Evolutionary conservation across 2,888 invertebrate species (phyloP).

Genomic region (Tetragonisca angustula): DNA sequence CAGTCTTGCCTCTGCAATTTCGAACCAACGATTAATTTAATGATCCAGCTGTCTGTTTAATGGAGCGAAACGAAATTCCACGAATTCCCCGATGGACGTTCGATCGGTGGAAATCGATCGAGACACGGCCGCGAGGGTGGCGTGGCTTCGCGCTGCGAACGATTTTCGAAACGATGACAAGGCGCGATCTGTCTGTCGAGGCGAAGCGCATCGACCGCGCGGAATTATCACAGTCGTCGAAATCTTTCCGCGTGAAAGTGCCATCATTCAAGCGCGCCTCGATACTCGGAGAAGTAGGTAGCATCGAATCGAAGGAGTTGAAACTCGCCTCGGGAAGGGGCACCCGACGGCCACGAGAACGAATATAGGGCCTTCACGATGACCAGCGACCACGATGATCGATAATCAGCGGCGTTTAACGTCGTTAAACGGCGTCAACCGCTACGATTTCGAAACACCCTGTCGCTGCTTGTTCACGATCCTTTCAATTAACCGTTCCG

Average conservation of each 20-base stretch:
- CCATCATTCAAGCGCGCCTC: slow-evolving; percentile 42
- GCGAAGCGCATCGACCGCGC: slow-evolving; percentile 33
- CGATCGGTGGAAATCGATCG: not conserved
- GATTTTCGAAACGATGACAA: slow-evolving; percentile 34
- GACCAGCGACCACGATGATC: slow-evolving; percentile 48
- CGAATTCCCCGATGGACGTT: not conserved
- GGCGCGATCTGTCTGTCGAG: slow-evolving; percentile 21
- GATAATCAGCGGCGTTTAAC: slow-evolving; percentile 52
- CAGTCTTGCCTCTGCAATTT: not conserved
- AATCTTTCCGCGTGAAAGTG: slow-evolving; percentile 61
- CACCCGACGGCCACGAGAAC: slow-evolving; percentile 37
- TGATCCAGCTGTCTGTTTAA: not conserved
- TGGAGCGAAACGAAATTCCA: not conserved
- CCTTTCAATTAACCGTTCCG: slow-evolving; percentile 5
- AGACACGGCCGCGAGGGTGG: not conserved
- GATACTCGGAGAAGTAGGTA: slow-evolving; percentile 8
- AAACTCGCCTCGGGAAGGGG: slow-evolving; percentile 36
- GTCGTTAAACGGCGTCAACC: slow-evolving; percentile 26
- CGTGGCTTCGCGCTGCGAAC: not conserved
- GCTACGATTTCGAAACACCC: slow-evolving; percentile 25
- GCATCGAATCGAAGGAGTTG: slow-evolving; percentile 57
- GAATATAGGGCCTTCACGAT: slow-evolving; percentile 38
- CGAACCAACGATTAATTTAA: not conserved
- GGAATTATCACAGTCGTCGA: slow-evolving; percentile 60
- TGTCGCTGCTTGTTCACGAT: not conserved